Evolutionary conservation across 2,888 invertebrate genomes (phyloP).

Genomic region (Andrena bucephala): DNA sequence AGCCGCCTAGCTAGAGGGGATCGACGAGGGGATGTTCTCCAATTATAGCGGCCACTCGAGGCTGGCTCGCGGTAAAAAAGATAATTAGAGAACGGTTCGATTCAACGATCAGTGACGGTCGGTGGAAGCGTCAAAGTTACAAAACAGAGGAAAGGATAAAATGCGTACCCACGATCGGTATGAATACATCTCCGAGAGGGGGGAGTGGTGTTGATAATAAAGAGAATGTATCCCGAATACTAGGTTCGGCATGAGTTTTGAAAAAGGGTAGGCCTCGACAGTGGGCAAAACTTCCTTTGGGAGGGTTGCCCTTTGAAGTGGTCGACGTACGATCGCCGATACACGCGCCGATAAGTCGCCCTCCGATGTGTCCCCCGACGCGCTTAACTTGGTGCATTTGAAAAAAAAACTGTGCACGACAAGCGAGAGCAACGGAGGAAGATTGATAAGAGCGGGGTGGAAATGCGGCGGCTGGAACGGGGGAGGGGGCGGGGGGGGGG

Average conservation of each 20-base stretch:
- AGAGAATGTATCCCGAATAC: background rate
- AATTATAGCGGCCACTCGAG: slow-evolving; percentile 22
- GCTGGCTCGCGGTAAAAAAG: background rate
- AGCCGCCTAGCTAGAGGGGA: background rate
- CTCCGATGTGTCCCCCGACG: slow-evolving; percentile 19
- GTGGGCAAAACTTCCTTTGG: slow-evolving; percentile 37
- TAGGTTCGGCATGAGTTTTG: slow-evolving; percentile 27
- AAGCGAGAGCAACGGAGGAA: background rate
- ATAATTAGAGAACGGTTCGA: slow-evolving; percentile 38
- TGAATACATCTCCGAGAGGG: background rate
- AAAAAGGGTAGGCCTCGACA: slow-evolving; percentile 3
- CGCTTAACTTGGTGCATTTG: slow-evolving; percentile 29
- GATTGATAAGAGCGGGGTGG: slow-evolving; percentile 21
- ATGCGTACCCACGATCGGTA: background rate
- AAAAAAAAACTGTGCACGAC: slow-evolving; percentile 28
- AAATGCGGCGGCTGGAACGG: background rate
- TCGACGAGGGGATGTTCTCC: background rate
- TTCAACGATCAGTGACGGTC: slow-evolving; percentile 16
- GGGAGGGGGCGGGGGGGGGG: background rate
- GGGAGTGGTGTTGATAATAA: background rate
- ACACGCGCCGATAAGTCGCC: slow-evolving; percentile 44
- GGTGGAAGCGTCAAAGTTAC: background rate
- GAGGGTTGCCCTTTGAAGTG: slow-evolving; percentile 29
- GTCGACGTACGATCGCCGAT: slow-evolving; percentile 22
- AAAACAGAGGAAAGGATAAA: background rate